Base-by-base conservation (phyloP, 2,113 vertebrate genomes). In the Brachyhypopomus occidentalis region DNA sequence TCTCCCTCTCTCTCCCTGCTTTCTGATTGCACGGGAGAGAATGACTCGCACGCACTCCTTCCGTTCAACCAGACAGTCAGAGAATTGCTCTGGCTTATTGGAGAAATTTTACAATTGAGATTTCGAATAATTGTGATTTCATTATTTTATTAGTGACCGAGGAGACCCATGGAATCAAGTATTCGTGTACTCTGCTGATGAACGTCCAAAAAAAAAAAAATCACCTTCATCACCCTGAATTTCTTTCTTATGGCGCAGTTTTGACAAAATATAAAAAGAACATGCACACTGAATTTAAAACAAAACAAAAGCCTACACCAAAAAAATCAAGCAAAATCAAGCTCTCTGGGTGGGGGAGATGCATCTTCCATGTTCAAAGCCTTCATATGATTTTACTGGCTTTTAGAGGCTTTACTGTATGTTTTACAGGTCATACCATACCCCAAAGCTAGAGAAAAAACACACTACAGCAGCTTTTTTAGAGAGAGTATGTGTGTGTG, bases 1-100 rank as follows among this genome's bases (percentile, higher is more conserved):
- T 75, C 38, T 78, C 60, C 75, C 23, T 63, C 38, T 2, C 38
- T 64, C 56, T 78, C 38, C 74, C 60, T 78, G 3, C 38, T n/a
- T 38, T 38, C 27, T 60, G 64, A 74, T n/a, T 69, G 66, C 38
- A 55, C 41, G 62, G 2, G 2, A 75, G 70, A 70, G 63, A 66
- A 84, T 78, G 82, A 67, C 20, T 75, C 72, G 41, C 14, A 12
- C 11, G 52, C 30, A 59, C 23, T 12, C 55, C 7, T 67, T 30
- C 19, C 62, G 58, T 71, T 76, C 4, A 38, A n/a, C 38, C 8
- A 82, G 38, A 64, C 70, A 30, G 34, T 66, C 22, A 55, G 30
- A 75, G 41, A 45, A 59, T 58, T 45, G 66, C 22, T 75, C 72
- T 20, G 58, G 62, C 60, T 73, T 75, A 9, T 69, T 22, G 27